Percentiles rank a stretch among this genome's conserved stretches.
Evolutionary conservation across 2,113 vertebrate species (phyloP).

Genomic region (Probosciger aterrimus): DNA sequence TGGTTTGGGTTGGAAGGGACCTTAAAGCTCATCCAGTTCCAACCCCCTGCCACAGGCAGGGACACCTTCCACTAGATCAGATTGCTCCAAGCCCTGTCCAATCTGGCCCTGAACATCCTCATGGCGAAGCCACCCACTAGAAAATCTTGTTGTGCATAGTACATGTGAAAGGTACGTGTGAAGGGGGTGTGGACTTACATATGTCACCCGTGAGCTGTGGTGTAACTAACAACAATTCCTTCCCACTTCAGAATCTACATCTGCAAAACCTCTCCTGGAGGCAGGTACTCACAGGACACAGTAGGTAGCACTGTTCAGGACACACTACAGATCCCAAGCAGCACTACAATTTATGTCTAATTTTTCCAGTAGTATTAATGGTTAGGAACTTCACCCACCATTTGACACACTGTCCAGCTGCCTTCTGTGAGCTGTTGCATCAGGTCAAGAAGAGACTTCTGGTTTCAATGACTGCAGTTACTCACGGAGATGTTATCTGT

Average conservation of each 20-base stretch:
- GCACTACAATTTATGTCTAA: rapidly evolving
- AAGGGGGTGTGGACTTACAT: not conserved
- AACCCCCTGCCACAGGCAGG: not conserved
- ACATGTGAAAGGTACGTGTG: not conserved
- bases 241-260: not conserved
- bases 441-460: not conserved
- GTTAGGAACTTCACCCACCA: not conserved
- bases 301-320: not conserved
- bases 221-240: not conserved
- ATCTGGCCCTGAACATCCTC: not conserved
- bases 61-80: not conserved
- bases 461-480: not conserved
- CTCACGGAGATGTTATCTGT: not conserved
- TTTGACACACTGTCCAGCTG: not conserved
- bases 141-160: not conserved
- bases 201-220: rapidly evolving
- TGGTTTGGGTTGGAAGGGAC: not conserved
- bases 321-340: not conserved
- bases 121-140: not conserved
- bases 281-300: not conserved
- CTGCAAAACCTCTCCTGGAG: not conserved
- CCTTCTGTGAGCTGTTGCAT: not conserved
- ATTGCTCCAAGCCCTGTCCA: not conserved
- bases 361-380: not conserved
- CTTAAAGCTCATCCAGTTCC: not conserved